These are phyloP conservation scores for Tokudaia muenninki DNA, from an alignment of 2,797 vertebrate species.

Conservation along the genomic window DNA sequence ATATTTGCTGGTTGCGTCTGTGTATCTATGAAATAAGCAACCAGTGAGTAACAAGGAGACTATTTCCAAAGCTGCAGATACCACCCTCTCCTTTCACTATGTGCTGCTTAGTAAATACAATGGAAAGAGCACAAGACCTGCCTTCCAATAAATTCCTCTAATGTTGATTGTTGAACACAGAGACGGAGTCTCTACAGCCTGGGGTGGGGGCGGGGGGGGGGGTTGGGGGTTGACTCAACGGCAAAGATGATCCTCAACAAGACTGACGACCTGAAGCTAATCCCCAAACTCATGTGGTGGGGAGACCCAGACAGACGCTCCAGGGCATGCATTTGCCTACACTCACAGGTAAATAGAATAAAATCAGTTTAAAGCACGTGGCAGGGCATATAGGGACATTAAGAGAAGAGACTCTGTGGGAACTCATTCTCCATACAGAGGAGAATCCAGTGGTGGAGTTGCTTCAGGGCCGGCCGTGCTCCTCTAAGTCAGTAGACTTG, in stretches of 20 bases:
- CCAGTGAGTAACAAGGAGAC: neutral
- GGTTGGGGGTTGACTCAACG: neutral
- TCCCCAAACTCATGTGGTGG: neutral
- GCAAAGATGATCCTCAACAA: neutral
- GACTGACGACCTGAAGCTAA: neutral
- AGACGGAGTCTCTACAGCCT: neutral
- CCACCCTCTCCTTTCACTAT: neutral
- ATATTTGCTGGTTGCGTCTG: slow-evolving; percentile 95
- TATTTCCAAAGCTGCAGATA: neutral
- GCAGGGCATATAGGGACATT: neutral
- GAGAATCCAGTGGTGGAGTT: neutral
- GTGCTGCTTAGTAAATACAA: neutral
- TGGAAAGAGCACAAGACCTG: neutral
- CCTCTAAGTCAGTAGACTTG: neutral
- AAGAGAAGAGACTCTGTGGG: neutral
- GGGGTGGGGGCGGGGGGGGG: too few relatives aligned
- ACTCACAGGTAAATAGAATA: neutral
- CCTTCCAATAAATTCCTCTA: neutral
- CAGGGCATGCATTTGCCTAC: neutral
- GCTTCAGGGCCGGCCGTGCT: neutral
- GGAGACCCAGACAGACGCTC: neutral
- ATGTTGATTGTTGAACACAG: too few relatives aligned
- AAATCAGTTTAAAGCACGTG: neutral
- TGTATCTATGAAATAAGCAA: slow-evolving; percentile 89
- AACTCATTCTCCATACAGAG: neutral